phyloP scores from a whole-genome alignment of 2,113 vertebrate species.

The Salvelinus fontinalis region DNA sequence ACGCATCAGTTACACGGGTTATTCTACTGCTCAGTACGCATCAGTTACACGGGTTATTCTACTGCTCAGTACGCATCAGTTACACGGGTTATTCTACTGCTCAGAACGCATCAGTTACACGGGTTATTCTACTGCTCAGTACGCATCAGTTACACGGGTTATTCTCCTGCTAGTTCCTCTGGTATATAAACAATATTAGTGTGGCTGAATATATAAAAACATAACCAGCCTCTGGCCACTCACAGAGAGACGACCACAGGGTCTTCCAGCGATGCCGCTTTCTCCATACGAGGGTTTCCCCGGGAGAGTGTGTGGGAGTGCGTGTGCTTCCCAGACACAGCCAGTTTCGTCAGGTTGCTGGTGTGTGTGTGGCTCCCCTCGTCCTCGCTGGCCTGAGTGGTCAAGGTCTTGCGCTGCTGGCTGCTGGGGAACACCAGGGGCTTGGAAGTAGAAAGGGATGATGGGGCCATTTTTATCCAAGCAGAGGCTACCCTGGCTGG shows the following conservation, averaged over 20 bases:
- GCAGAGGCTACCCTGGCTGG: conserved; percentile 44
- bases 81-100: too few relatives aligned
- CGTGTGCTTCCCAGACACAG: not conserved
- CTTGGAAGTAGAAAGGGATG: conserved; percentile 57
- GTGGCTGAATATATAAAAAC: not conserved
- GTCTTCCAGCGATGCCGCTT: conserved; percentile 78
- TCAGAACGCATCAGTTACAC: too few relatives aligned
- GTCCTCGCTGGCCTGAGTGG: conserved; percentile 68
- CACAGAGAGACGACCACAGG: conserved; percentile 91
- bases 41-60: too few relatives aligned
- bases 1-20: too few relatives aligned
- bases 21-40: too few relatives aligned
- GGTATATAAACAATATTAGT: too few relatives aligned
- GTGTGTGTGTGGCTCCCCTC: conserved; percentile 73
- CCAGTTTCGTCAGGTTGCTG: conserved; percentile 66
- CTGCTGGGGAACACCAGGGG: conserved; percentile 49
- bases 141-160: too few relatives aligned
- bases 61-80: too few relatives aligned
- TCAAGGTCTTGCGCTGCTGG: conserved; percentile 51
- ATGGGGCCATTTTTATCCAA: conserved; percentile 26
- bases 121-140: too few relatives aligned
- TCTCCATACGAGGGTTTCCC: conserved; percentile 56
- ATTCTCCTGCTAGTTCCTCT: too few relatives aligned
- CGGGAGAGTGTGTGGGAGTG: not conserved
- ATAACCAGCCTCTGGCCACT: conserved; percentile 48